Percentiles rank a stretch among this genome's conserved stretches.
phyloP scores from a whole-genome alignment of 2,113 vertebrate species.

The Nyctibius bracteatus region DNA sequence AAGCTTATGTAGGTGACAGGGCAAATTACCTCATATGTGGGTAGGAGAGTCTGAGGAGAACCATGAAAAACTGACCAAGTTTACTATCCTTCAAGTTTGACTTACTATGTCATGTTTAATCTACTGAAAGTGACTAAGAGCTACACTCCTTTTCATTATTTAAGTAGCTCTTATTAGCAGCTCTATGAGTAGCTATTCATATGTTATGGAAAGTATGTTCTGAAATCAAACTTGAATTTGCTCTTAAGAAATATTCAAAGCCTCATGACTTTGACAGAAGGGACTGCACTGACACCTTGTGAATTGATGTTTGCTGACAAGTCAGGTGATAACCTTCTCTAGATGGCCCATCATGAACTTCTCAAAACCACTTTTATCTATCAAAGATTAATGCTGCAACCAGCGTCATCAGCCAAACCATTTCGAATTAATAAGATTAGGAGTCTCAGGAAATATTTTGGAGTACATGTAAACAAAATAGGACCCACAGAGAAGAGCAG shows the following conservation, averaged over 20 bases:
- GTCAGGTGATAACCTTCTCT: background rate
- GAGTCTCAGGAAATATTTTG: background rate
- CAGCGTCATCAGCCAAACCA: background rate
- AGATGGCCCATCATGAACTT: background rate
- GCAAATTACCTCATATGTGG: background rate
- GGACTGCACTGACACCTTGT: background rate
- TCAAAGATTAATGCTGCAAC: background rate
- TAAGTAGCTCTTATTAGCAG: background rate
- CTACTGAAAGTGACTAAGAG: background rate
- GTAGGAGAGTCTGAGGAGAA: background rate
- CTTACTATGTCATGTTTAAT: background rate
- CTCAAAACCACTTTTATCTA: background rate
- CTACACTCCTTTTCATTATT: background rate
- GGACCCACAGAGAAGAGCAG: background rate
- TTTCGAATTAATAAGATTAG: background rate
- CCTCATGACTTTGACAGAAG: background rate
- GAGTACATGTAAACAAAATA: background rate
- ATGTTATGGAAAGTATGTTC: background rate
- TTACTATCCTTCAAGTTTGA: background rate
- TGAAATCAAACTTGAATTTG: background rate
- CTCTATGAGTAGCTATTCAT: background rate
- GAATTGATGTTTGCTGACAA: background rate
- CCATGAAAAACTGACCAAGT: background rate
- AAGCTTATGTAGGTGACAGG: background rate
- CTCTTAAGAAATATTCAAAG: background rate